Base-by-base conservation (phyloP, 2,797 vertebrate species). In the Anableps anableps region DNA sequence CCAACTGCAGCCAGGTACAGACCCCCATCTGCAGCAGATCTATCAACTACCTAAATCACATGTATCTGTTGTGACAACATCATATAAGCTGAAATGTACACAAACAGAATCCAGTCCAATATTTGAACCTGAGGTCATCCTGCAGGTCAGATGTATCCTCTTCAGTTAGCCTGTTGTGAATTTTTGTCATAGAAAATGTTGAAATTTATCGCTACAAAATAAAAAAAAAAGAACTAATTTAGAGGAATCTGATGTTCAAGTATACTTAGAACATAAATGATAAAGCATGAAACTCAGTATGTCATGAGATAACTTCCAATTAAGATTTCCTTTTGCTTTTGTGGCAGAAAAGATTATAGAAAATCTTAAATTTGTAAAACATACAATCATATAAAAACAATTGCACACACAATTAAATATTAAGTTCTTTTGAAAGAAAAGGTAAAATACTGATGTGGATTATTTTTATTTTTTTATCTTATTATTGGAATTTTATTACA, bases 1-100 rank as follows among this genome's bases (percentile, higher is more conserved):
- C 98, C 89, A 99, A 97, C 95, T 99, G 98, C 93, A 98, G 96
- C 93, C 98, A 99, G 98, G 98, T 99, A 96, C 19, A 81, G 74
- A 74, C 78, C 72, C 74, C 36, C 77, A 79, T 53, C 47, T 72
- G 26, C 72, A 83, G 45, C 45, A 68, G 73, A 84, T 21, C 29
- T 41, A 78, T 17, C 0, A 26, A 16, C 55, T 60, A 29, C 10
- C n/a, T 51, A 77, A 58, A 80, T 50, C 31, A 10, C 72, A 58
- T 78, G 53, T 72, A 13, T 70, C 36, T 77, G 36, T 72, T 17
- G 26, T 48, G 45, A 78, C 47, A 58, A 26, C 31, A 38, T 13
- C 31, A 23, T 26, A 14, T 43, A 34, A 13, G 17, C 19, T 58
- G 16, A 60, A 48, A 64, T 26, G 4, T 13, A 75, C 17, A 62